These are phyloP conservation scores for Unio pictorum DNA, from an alignment of 2,888 invertebrate species.

Conservation along the genomic window DNA sequence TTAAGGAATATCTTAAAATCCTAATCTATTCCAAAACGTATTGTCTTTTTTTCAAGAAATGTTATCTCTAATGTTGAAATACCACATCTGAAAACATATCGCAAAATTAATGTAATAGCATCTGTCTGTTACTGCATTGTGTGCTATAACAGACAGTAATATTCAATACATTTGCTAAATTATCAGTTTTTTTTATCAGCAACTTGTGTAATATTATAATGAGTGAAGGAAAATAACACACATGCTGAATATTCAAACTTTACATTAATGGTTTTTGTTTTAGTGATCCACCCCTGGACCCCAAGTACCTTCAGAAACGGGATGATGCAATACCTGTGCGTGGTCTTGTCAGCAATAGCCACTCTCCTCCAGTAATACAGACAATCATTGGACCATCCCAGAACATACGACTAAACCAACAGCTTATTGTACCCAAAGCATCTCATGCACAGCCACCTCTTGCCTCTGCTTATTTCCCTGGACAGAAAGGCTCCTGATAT, in stretches of 20 bases:
- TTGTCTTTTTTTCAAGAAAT: too few species aligned
- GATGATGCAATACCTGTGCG: constrained; percentile 60
- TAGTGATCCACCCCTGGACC: constrained; percentile 65
- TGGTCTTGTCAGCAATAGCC: constrained; percentile 36
- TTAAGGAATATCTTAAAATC: too few species aligned
- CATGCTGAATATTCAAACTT: background rate
- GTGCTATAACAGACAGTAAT: too few species aligned
- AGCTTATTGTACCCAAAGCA: constrained; percentile 48
- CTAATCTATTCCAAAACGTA: too few species aligned
- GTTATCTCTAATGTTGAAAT: too few species aligned
- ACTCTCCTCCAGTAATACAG: constrained; percentile 43
- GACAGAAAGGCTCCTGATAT: constrained; percentile 52
- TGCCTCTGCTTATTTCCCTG: constrained; percentile 64
- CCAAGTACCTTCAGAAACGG: constrained; percentile 60
- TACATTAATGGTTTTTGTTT: constrained; percentile 16
- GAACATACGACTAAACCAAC: constrained; percentile 49
- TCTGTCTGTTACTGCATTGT: background rate
- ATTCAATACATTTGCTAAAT: too few species aligned
- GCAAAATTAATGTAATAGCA: background rate
- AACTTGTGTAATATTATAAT: background rate
- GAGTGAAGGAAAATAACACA: too few species aligned
- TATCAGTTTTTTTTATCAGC: too few species aligned
- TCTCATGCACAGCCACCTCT: constrained; percentile 53
- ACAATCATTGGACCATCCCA: constrained; percentile 23
- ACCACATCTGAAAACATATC: too few species aligned